Conservation (phyloP, 2,113 vertebrate species). For the Petaurus breviceps region DNA sequence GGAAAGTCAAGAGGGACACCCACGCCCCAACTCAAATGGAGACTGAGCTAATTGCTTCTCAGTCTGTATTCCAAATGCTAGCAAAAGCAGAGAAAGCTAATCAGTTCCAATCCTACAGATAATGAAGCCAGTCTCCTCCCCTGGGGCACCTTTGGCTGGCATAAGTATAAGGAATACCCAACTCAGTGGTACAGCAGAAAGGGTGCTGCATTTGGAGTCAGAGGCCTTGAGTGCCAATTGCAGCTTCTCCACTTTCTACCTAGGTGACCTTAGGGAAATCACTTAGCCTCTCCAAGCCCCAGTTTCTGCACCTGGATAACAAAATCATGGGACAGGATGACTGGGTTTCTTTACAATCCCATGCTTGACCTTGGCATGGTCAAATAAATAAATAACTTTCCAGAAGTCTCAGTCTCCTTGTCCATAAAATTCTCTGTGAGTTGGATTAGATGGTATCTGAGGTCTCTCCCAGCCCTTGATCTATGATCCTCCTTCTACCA, state of each 20-base stretch:
- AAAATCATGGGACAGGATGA: neutral
- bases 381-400: neutral
- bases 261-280: neutral
- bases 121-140: neutral
- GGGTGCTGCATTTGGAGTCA: neutral
- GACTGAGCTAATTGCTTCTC: neutral
- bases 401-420: neutral
- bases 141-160: neutral
- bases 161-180: neutral
- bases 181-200: neutral
- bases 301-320: neutral
- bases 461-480: neutral
- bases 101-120: neutral
- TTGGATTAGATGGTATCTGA: neutral
- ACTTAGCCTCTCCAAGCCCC: neutral
- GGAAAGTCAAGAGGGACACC: neutral
- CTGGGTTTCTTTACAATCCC: neutral
- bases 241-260: neutral
- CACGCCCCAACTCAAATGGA: neutral
- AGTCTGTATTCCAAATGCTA: neutral
- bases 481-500: neutral
- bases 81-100: neutral
- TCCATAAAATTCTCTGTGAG: neutral
- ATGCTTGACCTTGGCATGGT: neutral
- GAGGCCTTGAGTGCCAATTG: neutral